Evolutionary conservation across 1,140 invertebrate genomes (phyloP).

Genomic region (Hylaeus volcanicus): DNA sequence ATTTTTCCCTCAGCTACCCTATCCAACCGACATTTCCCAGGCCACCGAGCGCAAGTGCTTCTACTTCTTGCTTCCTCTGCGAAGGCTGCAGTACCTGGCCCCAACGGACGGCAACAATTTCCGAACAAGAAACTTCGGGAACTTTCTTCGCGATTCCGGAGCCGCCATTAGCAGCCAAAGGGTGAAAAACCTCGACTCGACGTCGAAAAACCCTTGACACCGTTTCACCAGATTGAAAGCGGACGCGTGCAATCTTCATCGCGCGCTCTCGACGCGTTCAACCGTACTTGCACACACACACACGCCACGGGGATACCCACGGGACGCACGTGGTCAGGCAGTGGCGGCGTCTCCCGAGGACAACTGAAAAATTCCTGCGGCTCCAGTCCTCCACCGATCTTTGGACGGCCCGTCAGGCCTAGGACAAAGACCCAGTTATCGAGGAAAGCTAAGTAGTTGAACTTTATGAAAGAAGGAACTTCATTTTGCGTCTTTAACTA

Average conservation of each 20-base stretch:
- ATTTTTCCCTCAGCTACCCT: background rate
- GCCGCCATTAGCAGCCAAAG: background rate
- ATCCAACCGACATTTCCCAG: background rate
- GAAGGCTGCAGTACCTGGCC: background rate
- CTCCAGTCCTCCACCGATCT: no score
- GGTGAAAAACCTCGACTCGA: slow-evolving; percentile 2
- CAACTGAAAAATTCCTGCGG: no score
- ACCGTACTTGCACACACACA: no score
- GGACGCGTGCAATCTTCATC: slow-evolving; percentile 21
- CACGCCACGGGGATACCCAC: background rate
- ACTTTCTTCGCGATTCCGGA: background rate
- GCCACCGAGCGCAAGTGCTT: background rate
- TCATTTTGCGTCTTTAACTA: no score
- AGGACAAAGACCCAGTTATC: no score
- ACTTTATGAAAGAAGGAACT: no score
- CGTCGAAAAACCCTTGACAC: slow-evolving; percentile 1
- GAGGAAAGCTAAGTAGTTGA: no score
- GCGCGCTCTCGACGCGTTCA: background rate
- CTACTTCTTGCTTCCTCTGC: background rate
- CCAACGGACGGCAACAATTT: background rate
- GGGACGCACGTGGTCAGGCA: slow-evolving; percentile 30
- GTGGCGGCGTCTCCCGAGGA: no score
- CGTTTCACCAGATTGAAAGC: slow-evolving; percentile 4
- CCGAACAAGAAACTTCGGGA: background rate
- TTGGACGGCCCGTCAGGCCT: no score